Evolutionary conservation across 2,797 vertebrate species (phyloP), one percentile per base, ranked within the genome.

Genomic region (Leontocebus nigricollis): DNA sequence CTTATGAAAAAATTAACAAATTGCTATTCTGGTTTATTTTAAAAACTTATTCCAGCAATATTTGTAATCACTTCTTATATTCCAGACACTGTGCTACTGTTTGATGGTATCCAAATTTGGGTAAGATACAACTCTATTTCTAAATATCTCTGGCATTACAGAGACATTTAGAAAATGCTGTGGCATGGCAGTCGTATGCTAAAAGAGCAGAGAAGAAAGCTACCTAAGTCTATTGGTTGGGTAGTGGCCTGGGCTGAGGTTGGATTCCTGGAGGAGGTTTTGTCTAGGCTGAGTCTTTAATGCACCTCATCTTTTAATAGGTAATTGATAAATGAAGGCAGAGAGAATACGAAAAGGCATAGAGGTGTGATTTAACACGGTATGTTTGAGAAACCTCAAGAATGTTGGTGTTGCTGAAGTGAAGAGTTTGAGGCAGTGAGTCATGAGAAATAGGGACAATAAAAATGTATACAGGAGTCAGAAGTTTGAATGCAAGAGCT

Each of bases 321-420:
- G 36, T 36, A 2, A 44, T 48, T 17, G 7, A 9, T 24, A 30
- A n/a, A 33, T 22, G 41, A 14, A 52, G n/a, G 11, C 41, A 33
- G 80, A 44, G 44, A 39, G 7, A 30, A 4, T 14, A 8, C 57
- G 46, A 7, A 36, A 26, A 79, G 12, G 20, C 19, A 4, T 1
- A 5, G 13, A n/a, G 39, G 1, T 14, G 10, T 26, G 26, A 30
- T 8, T 5, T 0, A 20, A 5, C 1, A 9, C 1, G 0, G 2
- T 1, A 36, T 4, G 5, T 20, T 1, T 57, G 39, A 64, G 75
- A 76, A 94, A 17, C 6, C 77, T 17, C 64, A 55, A 48, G 72
- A 50, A 57, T 12, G 2, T 50, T 11, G 36, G 13, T 72, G 3
- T 24, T 19, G 27, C 27, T 26, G 24, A 50, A 57, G 44, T 0